A percentile compares a stretch with the other conserved stretches of the same genome.
These are phyloP conservation scores for Andrena flavipes DNA, from an alignment of 2,888 invertebrate genomes.

Conservation along the genomic window DNA sequence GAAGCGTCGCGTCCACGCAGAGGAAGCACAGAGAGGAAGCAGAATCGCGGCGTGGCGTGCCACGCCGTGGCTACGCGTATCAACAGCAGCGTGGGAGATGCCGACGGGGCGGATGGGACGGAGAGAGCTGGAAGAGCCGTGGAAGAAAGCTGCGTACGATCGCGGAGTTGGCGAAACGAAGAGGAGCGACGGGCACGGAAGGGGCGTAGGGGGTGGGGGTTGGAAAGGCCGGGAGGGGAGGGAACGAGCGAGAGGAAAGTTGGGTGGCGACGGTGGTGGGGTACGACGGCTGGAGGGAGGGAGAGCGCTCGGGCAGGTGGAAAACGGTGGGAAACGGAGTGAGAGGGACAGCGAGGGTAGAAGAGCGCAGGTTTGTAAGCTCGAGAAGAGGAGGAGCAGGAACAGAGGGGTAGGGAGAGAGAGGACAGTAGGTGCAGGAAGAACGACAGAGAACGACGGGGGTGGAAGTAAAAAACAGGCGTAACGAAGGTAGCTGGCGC, in stretches of 20 bases:
- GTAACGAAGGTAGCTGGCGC: constrained; percentile 42
- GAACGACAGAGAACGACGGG: constrained; percentile 8
- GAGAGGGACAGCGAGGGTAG: constrained; percentile 33
- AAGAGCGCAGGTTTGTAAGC: constrained; percentile 51
- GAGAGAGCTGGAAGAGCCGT: not conserved
- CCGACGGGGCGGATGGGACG: constrained; percentile 29
- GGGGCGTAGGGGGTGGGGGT: constrained; percentile 3
- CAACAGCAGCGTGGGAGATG: constrained; percentile 12
- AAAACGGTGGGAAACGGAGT: constrained; percentile 15
- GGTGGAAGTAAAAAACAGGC: constrained; percentile 23
- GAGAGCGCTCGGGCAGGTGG: constrained; percentile 34
- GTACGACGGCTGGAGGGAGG: constrained; percentile 20
- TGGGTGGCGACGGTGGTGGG: constrained; percentile 21
- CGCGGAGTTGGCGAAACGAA: constrained; percentile 14
- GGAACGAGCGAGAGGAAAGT: constrained; percentile 30
- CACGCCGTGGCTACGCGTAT: constrained; percentile 29
- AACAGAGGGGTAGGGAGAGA: not conserved
- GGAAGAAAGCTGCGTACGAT: constrained; percentile 36
- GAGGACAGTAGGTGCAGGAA: not conserved
- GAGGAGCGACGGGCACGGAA: constrained; percentile 13
- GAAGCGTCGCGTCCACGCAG: not conserved
- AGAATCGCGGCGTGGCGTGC: constrained; percentile 38
- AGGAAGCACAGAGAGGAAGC: not conserved
- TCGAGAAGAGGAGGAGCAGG: constrained; percentile 13
- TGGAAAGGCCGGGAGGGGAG: constrained; percentile 15